Evolutionary conservation across 2,797 vertebrate species (phyloP).

Genomic region (Crenuchus spilurus): DNA sequence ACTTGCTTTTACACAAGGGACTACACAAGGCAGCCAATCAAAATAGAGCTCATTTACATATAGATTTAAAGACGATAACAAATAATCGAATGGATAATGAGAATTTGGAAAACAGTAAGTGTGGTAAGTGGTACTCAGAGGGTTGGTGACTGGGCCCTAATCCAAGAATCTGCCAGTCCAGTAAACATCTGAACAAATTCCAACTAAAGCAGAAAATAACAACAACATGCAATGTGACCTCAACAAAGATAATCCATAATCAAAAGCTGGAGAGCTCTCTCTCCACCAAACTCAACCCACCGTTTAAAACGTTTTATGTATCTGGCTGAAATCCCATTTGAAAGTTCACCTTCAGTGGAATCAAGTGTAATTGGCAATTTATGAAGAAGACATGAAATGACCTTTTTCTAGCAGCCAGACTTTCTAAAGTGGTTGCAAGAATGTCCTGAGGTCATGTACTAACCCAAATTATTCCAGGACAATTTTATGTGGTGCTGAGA

Average conservation of each 20-base stretch:
- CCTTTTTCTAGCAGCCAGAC: conserved; percentile 5
- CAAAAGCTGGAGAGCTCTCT: not conserved
- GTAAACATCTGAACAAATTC: not conserved
- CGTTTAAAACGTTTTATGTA: not conserved
- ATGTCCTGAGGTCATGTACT: not conserved
- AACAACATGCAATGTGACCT: not conserved
- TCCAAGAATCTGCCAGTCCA: too few relatives aligned
- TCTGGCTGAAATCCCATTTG: conserved; percentile 14
- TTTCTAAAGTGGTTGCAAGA: not conserved
- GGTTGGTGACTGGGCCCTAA: too few relatives aligned
- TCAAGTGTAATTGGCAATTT: conserved; percentile 17
- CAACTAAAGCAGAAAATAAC: not conserved
- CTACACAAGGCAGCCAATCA: too few relatives aligned
- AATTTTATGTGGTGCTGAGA: not conserved
- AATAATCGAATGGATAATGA: too few relatives aligned
- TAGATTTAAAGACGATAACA: too few relatives aligned
- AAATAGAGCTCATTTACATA: too few relatives aligned
- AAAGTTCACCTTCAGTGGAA: conserved; percentile 28
- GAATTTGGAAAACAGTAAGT: too few relatives aligned
- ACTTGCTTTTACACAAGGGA: too few relatives aligned
- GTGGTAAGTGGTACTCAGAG: too few relatives aligned
- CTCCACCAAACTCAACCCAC: not conserved
- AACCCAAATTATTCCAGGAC: not conserved
- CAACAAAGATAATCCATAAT: not conserved
- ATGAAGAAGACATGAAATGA: conserved; percentile 19